Evolutionary conservation across 1,140 invertebrate species (phyloP).

Genomic region (Tribolium castaneum): DNA sequence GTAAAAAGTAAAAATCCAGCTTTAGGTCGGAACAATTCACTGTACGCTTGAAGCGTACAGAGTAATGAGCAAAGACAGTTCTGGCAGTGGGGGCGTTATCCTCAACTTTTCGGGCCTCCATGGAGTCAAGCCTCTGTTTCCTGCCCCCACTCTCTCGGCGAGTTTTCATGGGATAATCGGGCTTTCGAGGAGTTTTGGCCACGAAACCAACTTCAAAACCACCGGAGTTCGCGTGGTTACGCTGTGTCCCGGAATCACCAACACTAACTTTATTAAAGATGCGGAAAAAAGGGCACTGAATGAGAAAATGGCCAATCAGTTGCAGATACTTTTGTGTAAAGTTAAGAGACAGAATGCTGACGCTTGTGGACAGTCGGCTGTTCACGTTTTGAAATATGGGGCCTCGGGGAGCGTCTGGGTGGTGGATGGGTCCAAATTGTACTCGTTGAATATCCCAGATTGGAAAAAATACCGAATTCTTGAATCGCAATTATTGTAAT

Average conservation of each 20-base stretch:
- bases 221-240: slow-evolving; percentile 69
- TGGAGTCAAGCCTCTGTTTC: slow-evolving; percentile 52
- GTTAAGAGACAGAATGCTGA: slow-evolving; percentile 55
- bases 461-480: slow-evolving; percentile 30
- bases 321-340: slow-evolving; percentile 49
- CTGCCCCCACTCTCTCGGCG: slow-evolving; percentile 53
- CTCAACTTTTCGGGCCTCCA: slow-evolving; percentile 55
- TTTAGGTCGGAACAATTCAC: slow-evolving; percentile 50
- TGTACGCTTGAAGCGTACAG: slow-evolving; percentile 46
- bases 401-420: slow-evolving; percentile 56
- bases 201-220: slow-evolving; percentile 66
- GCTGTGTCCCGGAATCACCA: slow-evolving; percentile 68
- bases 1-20: slow-evolving; percentile 20
- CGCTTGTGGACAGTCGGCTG: slow-evolving; percentile 51
- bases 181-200: slow-evolving; percentile 55
- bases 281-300: slow-evolving; percentile 63
- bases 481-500: slow-evolving; percentile 12
- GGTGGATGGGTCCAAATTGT: slow-evolving; percentile 56
- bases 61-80: slow-evolving; percentile 47
- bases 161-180: slow-evolving; percentile 54
- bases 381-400: slow-evolving; percentile 54
- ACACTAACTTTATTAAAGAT: slow-evolving; percentile 65
- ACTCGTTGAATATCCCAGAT: slow-evolving; percentile 41
- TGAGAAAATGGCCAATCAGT: slow-evolving; percentile 47
- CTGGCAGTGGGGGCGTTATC: slow-evolving; percentile 53